Base-by-base conservation (phyloP, 2,888 invertebrate species). In the Fissipunctia ypsillon region DNA sequence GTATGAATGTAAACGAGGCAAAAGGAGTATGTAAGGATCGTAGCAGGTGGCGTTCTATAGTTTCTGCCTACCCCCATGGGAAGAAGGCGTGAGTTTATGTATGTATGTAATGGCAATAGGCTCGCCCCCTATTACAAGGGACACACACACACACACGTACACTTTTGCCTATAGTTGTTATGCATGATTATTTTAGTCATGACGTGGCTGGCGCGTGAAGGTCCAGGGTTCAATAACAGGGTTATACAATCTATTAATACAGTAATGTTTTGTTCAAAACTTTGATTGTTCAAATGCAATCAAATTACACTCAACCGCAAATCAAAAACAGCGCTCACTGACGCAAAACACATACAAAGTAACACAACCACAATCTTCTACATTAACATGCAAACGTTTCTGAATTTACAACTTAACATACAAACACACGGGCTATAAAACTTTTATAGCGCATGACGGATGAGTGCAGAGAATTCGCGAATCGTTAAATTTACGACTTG, bases 401-500 rank as follows among this genome's bases (percentile, higher is more conserved):
- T 19, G 84, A 80, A 43, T 82, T 82, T 70, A 87, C 75, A 83
- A 66, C 80, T 76, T 80, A 69, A 80, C 80, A 72, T 73, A 73
- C 70, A 52, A 69, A 66, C 81, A 72, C 38, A 77, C 72, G 22
- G 50, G 50, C 61, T 41, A 71, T 85, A 85, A 85, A 87, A 85
- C 35, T 64, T 83, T 85, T 64, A 87, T 80, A 48, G 78, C 31
- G 31, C 73, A 73, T 80, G 67, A 84, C 76, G 81, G 50, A 75
- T 81, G 67, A 78, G 78, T 67, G 69, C 71, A 61, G 60, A 56
- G 76, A 76, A 85, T 78, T 82, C 79, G 67, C 71, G 48, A 75
- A 63, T 77, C 86, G 78, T 85, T 80, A 85, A 85, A 16, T 87
- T 87, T 80, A 87, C 67, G 80, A 78, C 61, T 57, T 59, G 80